Conservation (phyloP, 2,888 invertebrate species). For the Dicyrtoma fusca region DNA sequence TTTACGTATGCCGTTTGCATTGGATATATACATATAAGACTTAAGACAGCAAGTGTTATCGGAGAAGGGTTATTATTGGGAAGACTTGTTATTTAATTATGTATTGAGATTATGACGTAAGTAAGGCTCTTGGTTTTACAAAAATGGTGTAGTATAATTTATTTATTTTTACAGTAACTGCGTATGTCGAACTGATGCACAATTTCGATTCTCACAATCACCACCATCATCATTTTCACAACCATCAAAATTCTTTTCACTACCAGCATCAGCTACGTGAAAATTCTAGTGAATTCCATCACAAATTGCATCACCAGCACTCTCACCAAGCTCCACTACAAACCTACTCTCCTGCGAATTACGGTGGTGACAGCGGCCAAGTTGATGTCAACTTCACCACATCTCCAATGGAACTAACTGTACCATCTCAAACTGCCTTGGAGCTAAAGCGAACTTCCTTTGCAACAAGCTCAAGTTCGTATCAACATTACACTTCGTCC, state of each 20-base stretch:
- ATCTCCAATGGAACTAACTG: background rate
- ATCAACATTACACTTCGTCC: slow-evolving; percentile 48
- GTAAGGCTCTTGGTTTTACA: no score
- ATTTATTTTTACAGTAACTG: slow-evolving; percentile 50
- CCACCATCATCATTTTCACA: slow-evolving; percentile 54
- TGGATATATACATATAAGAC: no score
- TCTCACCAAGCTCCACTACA: slow-evolving; percentile 31
- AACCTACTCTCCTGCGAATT: background rate
- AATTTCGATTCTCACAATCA: slow-evolving; percentile 53
- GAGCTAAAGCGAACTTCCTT: slow-evolving; percentile 30
- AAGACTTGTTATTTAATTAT: no score
- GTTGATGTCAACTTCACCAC: background rate
- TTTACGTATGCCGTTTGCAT: no score
- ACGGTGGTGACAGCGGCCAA: background rate
- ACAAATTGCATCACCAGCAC: slow-evolving; percentile 39
- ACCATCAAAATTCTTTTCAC: slow-evolving; percentile 44
- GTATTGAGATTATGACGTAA: no score
- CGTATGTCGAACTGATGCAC: slow-evolving; percentile 56
- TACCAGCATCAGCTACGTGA: slow-evolving; percentile 31
- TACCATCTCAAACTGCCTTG: background rate
- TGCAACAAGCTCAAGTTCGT: slow-evolving; percentile 41
- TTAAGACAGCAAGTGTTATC: no score
- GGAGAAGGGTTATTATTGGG: no score
- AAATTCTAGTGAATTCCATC: slow-evolving; percentile 5
- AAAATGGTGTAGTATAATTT: no score